Conservation (phyloP, 2,888 invertebrate species). For the Stenotaenia linearis region DNA sequence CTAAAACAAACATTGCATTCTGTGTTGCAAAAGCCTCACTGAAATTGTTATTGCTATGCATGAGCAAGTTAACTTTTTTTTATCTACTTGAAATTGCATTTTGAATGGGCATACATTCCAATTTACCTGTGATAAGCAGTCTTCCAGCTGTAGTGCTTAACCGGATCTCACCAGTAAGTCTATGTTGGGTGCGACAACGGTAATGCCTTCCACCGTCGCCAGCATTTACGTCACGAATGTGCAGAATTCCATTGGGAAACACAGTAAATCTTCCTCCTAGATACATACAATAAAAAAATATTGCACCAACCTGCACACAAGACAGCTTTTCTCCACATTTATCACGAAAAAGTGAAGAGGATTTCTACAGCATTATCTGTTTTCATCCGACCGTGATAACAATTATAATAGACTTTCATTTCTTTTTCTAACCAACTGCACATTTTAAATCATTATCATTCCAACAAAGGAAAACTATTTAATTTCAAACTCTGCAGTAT, state of each 20-base stretch:
- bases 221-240: constrained; percentile 89
- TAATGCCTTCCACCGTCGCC: constrained; percentile 85
- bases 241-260: constrained; percentile 87
- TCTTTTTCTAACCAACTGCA: constrained; percentile 13
- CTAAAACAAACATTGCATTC: too few species aligned
- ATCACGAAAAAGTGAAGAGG: constrained; percentile 6
- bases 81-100: background rate
- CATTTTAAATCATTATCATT: background rate
- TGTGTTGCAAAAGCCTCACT: too few species aligned
- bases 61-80: background rate
- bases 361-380: background rate
- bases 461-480: background rate
- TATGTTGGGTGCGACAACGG: constrained; percentile 88
- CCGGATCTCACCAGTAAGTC: constrained; percentile 85
- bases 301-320: constrained; percentile 2
- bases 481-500: background rate
- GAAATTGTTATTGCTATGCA: background rate
- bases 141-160: constrained; percentile 89
- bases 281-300: constrained; percentile 8
- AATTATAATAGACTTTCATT: background rate
- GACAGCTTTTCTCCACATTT: constrained; percentile 26
- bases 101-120: background rate
- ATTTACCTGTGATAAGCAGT: constrained; percentile 86
- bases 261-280: constrained; percentile 93
- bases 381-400: constrained; percentile 11